phyloP scores from a whole-genome alignment of 2,888 invertebrate genomes.

The Pegoplata infirma region DNA sequence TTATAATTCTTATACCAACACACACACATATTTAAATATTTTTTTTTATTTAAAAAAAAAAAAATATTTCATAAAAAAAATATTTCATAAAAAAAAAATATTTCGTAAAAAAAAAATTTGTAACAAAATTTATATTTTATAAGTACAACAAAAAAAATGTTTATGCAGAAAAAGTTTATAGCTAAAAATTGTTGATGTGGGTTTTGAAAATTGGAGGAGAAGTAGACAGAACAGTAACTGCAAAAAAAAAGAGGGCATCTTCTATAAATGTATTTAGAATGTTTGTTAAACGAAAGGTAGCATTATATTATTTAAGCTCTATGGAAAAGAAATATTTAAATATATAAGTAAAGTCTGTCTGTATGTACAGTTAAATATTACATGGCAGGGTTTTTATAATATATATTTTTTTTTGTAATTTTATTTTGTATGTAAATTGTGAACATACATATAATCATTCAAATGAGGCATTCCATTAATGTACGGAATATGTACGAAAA shows the following conservation, averaged over 20 bases:
- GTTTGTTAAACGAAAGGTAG: slow-evolving; percentile 36
- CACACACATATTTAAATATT: neutral
- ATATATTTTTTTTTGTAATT: slow-evolving; percentile 4
- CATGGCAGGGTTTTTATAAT: slow-evolving; percentile 37
- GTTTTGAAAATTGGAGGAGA: slow-evolving; percentile 26
- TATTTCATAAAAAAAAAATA: slow-evolving; percentile 51
- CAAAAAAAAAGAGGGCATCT: slow-evolving; percentile 22
- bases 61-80: neutral
- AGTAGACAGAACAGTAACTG: neutral
- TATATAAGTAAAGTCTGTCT: neutral
- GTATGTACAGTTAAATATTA: slow-evolving; percentile 22
- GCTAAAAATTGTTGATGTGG: slow-evolving; percentile 32
- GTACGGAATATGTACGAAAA: too few relatives aligned
- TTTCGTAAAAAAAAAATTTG: slow-evolving; percentile 45
- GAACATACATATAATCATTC: neutral
- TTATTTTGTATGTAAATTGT: slow-evolving; percentile 10
- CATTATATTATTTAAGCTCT: slow-evolving; percentile 40
- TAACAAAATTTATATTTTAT: slow-evolving; percentile 19
- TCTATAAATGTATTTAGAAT: neutral
- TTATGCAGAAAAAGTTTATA: slow-evolving; percentile 25
- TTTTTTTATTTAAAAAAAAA: slow-evolving; percentile 2
- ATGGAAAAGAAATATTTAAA: slow-evolving; percentile 1
- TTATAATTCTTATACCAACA: neutral
- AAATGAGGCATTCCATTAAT: too few relatives aligned
- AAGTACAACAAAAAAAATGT: neutral